A percentile compares a stretch with the other conserved stretches of the same genome.
phyloP scores from a whole-genome alignment of 2,888 invertebrate species.

The Eupithecia abbreviata region DNA sequence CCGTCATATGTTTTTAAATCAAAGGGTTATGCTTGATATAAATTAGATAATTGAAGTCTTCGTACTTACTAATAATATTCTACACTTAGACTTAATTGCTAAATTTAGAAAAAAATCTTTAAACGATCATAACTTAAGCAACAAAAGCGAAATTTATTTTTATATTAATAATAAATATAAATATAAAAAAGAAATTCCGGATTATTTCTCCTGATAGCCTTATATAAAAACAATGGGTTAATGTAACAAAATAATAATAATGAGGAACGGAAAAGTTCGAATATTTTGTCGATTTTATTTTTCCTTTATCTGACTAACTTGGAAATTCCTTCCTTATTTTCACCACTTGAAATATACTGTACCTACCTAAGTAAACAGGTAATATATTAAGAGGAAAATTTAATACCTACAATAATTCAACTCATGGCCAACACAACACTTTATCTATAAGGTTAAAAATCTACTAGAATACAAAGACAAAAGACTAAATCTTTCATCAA shows the following conservation, averaged over 20 bases:
- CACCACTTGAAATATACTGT: background rate
- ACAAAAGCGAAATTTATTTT: too few relatives aligned
- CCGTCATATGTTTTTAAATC: background rate
- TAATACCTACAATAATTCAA: background rate
- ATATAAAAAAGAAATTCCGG: constrained; percentile 32
- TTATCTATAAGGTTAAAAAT: background rate
- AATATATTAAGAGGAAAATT: background rate
- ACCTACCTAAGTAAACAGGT: background rate
- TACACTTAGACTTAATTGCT: constrained; percentile 35
- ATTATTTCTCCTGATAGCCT: constrained; percentile 57
- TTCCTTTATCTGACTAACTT: constrained; percentile 10
- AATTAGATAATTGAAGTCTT: constrained; percentile 29
- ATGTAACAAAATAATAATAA: constrained; percentile 52
- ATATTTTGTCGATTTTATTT: constrained; percentile 47
- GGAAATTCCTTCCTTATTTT: background rate
- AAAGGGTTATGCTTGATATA: constrained; percentile 19
- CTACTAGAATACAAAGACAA: too few relatives aligned
- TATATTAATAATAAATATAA: too few relatives aligned
- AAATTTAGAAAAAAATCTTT: too few relatives aligned
- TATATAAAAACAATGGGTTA: constrained; percentile 52
- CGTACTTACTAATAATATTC: constrained; percentile 22
- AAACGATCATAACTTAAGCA: constrained; percentile 49
- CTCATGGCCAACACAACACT: background rate
- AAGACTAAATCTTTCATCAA: background rate
- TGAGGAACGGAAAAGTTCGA: constrained; percentile 49